These are phyloP conservation scores for Ridgeia piscesae DNA, from an alignment of 1,140 invertebrate genomes.

Conservation along the genomic window DNA sequence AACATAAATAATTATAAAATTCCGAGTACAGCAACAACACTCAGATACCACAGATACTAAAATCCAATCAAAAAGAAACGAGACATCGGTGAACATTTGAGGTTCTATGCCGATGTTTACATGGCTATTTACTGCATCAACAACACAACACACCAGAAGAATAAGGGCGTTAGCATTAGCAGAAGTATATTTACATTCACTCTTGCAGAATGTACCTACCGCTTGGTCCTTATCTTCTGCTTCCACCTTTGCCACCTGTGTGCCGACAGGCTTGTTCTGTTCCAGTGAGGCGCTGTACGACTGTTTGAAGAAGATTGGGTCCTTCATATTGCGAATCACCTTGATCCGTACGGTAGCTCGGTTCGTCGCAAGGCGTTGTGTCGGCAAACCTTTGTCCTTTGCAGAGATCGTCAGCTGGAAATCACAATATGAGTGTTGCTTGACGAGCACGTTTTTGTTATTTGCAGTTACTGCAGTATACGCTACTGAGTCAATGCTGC, in stretches of 20 bases:
- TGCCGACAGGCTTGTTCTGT: slow-evolving; percentile 36
- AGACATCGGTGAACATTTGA: too few species aligned
- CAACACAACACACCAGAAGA: neutral
- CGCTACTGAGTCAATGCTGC: neutral
- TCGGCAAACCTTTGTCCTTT: slow-evolving; percentile 18
- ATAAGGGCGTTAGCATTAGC: neutral
- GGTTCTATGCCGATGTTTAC: neutral
- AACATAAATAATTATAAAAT: neutral
- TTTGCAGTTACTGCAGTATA: neutral
- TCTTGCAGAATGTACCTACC: slow-evolving; percentile 17
- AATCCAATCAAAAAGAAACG: too few species aligned
- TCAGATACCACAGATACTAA: too few species aligned
- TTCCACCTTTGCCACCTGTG: slow-evolving; percentile 31
- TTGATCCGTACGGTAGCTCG: slow-evolving; percentile 11
- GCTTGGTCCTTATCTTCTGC: slow-evolving; percentile 37
- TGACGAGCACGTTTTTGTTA: neutral
- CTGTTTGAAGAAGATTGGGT: slow-evolving; percentile 31
- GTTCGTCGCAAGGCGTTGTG: neutral
- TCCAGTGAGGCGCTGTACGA: slow-evolving; percentile 30
- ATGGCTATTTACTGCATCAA: neutral
- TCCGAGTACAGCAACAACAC: too few species aligned
- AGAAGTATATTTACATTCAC: too few species aligned
- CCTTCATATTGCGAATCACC: slow-evolving; percentile 32
- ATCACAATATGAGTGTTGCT: neutral
- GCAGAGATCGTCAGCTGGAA: slow-evolving; percentile 21